Conservation (phyloP, 2,888 invertebrate genomes). For the Drepanosiphum platanoidis region DNA sequence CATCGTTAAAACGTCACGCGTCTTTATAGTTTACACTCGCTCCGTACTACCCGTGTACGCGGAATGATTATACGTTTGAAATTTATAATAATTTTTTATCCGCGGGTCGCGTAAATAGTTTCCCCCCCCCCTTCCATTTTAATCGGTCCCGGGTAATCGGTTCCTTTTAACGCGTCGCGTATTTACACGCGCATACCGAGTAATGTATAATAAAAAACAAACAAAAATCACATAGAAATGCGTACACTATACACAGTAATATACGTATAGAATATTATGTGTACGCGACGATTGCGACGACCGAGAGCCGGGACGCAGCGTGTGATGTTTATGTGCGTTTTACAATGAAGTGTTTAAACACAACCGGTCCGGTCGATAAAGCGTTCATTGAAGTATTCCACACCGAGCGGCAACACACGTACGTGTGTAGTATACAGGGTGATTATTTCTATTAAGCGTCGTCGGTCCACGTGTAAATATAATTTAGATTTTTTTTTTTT, state of each 20-base stretch:
- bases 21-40: not conserved
- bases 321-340: conserved; percentile 19
- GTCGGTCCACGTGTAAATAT: not conserved
- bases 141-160: not conserved
- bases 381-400: conserved; percentile 24
- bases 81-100: not conserved
- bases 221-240: no score
- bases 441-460: not conserved
- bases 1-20: not conserved
- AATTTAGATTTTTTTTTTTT: not conserved
- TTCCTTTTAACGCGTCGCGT: no score
- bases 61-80: not conserved
- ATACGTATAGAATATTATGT: not conserved
- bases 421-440: not conserved
- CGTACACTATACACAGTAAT: not conserved
- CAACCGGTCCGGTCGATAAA: conserved; percentile 21
- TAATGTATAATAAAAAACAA: no score
- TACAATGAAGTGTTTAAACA: conserved; percentile 48
- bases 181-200: no score
- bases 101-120: not conserved
- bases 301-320: not conserved
- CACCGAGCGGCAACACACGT: not conserved
- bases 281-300: not conserved
- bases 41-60: not conserved
- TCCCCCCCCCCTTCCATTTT: not conserved